Percentiles rank a stretch among this genome's conserved stretches.
These are phyloP conservation scores for Triops longicaudatus DNA, from an alignment of 1,140 invertebrate species.

Conservation along the genomic window DNA sequence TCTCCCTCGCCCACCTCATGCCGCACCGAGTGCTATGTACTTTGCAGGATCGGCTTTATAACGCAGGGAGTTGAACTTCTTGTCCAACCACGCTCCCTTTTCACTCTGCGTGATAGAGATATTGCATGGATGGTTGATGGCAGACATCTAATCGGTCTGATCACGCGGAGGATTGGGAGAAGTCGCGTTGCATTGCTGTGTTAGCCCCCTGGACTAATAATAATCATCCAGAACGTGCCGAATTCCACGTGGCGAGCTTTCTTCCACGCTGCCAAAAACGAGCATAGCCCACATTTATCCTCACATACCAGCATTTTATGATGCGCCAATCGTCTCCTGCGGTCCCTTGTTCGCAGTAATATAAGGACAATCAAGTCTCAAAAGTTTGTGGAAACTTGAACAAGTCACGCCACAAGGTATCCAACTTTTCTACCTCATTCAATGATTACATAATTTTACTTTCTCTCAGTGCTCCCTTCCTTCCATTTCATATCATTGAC, in stretches of 20 bases:
- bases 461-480: background rate
- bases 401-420: background rate
- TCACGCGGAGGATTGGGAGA: background rate
- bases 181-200: background rate
- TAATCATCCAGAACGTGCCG: conserved; percentile 5
- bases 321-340: background rate
- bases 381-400: background rate
- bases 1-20: background rate
- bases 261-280: background rate
- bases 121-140: conserved; percentile 11
- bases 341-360: background rate
- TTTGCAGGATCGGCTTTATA: background rate
- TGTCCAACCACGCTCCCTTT: background rate
- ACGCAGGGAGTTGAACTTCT: background rate
- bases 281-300: background rate
- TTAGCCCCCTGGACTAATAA: background rate
- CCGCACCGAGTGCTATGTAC: background rate
- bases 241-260: background rate
- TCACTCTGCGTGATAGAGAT: background rate
- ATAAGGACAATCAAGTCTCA: background rate
- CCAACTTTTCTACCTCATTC: background rate
- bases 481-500: background rate
- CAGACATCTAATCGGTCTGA: background rate
- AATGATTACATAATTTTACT: background rate
- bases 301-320: background rate